Conservation (phyloP, 92 coral and sea anemone genomes). For the Porites divaricata region DNA sequence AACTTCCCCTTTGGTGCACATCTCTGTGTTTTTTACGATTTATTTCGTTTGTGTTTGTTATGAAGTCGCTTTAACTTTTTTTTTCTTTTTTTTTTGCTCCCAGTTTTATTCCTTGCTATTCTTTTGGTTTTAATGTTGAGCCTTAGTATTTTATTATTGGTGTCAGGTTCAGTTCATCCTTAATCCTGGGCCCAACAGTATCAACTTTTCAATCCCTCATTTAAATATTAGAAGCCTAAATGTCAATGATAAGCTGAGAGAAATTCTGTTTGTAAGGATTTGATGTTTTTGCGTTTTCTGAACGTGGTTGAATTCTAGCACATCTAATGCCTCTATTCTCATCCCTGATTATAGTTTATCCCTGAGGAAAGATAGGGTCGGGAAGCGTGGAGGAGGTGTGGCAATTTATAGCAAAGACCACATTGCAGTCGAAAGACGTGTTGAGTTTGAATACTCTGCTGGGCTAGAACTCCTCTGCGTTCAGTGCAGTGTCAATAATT, state of each 20-base stretch:
- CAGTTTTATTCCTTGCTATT: not conserved
- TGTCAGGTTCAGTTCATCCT: constrained; percentile 25
- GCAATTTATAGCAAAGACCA: not conserved
- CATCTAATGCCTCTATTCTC: not conserved
- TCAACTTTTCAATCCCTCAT: not conserved
- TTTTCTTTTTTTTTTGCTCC: not conserved
- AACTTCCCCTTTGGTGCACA: too few species aligned
- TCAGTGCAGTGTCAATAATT: not conserved
- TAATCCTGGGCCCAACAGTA: not conserved
- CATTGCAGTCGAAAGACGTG: not conserved
- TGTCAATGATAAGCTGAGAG: not conserved
- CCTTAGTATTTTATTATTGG: not conserved
- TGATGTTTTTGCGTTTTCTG: constrained; percentile 11
- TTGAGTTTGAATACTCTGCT: constrained; percentile 11
- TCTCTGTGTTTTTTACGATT: too few species aligned
- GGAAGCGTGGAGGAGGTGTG: too few species aligned
- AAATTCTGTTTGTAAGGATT: not conserved
- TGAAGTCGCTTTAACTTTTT: too few species aligned
- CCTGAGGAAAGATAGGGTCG: not conserved
- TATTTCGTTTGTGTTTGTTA: too few species aligned
- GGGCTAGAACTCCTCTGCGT: constrained; percentile 9
- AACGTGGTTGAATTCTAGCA: constrained; percentile 22
- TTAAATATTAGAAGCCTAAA: constrained; percentile 13
- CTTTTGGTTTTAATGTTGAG: constrained; percentile 7
- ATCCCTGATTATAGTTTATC: constrained; percentile 10